phyloP scores from a whole-genome alignment of 2,797 vertebrate species.

The Pelobates cultripes region DNA sequence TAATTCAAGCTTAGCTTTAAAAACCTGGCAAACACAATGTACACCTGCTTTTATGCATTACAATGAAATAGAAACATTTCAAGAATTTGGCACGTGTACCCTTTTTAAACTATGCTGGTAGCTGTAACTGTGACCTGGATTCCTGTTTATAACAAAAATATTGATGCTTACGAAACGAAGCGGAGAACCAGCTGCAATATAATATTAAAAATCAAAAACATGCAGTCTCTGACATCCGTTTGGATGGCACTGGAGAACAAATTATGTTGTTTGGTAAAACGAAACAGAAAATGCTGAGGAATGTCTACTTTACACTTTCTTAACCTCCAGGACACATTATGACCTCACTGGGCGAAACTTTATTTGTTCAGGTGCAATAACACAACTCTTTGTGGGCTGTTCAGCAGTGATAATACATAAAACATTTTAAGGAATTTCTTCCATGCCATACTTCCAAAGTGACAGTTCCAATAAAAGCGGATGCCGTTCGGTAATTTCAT shows the following conservation, averaged over 20 bases:
- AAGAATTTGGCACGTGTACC: slow-evolving; percentile 72
- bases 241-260: slow-evolving; percentile 56
- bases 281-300: slow-evolving; percentile 57
- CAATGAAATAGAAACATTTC: slow-evolving; percentile 76
- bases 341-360: slow-evolving; percentile 77
- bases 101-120: slow-evolving; percentile 64
- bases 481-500: slow-evolving; percentile 2
- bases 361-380: slow-evolving; percentile 97
- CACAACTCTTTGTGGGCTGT: slow-evolving; percentile 77
- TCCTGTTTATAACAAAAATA: slow-evolving; percentile 61
- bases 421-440: slow-evolving; percentile 86
- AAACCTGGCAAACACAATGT: slow-evolving; percentile 64
- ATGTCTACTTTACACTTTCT: slow-evolving; percentile 15
- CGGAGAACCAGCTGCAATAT: slow-evolving; percentile 68
- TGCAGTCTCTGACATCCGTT: slow-evolving; percentile 62
- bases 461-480: slow-evolving; percentile 72
- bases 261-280: slow-evolving; percentile 57
- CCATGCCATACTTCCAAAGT: slow-evolving; percentile 72
- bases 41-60: slow-evolving; percentile 76
- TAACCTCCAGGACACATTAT: slow-evolving; percentile 63
- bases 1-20: slow-evolving; percentile 55
- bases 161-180: slow-evolving; percentile 58
- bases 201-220: slow-evolving; percentile 68
- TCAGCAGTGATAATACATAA: slow-evolving; percentile 84
- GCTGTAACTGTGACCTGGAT: slow-evolving; percentile 64